Evolutionary conservation across 2,888 invertebrate genomes (phyloP).

Genomic region (Chymomyza caudatula): DNA sequence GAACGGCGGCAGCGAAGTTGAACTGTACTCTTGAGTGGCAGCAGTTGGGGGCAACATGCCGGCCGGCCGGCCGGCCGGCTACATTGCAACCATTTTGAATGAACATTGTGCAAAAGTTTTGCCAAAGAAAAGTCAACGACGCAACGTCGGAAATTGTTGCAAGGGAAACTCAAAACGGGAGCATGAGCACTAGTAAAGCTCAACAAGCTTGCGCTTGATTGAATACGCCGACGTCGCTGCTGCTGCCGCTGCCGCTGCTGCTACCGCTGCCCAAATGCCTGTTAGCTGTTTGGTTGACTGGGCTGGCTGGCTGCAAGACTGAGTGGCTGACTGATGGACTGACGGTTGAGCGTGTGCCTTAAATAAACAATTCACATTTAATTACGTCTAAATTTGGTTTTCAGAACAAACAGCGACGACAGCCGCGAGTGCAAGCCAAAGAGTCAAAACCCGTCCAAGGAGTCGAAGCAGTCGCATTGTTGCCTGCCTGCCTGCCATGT

Average conservation of each 20-base stretch:
- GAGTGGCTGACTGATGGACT: background rate
- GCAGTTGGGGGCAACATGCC: constrained; percentile 16
- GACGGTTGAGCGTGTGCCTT: constrained; percentile 64
- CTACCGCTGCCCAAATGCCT: constrained; percentile 30
- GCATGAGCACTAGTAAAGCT: constrained; percentile 24
- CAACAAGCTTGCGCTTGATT: constrained; percentile 46
- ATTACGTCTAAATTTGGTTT: constrained; percentile 76
- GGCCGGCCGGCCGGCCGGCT: background rate
- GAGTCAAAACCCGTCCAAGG: background rate
- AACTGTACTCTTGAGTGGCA: too few relatives aligned
- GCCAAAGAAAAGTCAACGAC: constrained; percentile 39
- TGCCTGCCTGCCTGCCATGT: background rate
- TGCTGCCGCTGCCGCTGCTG: background rate
- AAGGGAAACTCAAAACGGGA: too few relatives aligned
- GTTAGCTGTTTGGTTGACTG: constrained; percentile 32
- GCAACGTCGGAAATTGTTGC: constrained; percentile 35
- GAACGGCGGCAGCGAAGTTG: too few relatives aligned
- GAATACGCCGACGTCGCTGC: constrained; percentile 35
- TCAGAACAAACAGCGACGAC: constrained; percentile 72
- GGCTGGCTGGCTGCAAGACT: background rate
- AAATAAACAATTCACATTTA: constrained; percentile 77
- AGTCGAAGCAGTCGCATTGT: background rate
- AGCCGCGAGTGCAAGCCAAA: constrained; percentile 51
- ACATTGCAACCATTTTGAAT: constrained; percentile 28
- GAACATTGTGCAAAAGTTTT: constrained; percentile 46